Base-by-base conservation (phyloP, 2,888 invertebrate species). In the Lordiphosa andalusiaca region DNA sequence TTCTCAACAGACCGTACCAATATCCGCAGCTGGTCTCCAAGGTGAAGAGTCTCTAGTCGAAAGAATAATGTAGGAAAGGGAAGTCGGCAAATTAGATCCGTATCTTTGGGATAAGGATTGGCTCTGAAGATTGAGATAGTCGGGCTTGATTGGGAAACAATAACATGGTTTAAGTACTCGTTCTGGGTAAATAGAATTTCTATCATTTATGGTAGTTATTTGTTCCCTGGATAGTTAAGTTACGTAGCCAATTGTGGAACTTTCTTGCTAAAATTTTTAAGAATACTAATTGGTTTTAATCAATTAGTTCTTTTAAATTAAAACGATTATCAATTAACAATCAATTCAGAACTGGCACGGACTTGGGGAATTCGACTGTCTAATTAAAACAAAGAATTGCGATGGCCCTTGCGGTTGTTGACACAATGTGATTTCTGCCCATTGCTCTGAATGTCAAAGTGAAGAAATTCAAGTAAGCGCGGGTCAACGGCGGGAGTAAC, bases 371-470 rank as follows among this genome's bases (percentile, higher is more conserved):
- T 91, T 91, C 91, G 92, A 92, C 91, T 92, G 91, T 92, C 91
- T 92, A 92, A 92, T 91, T 92, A 92, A 68, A 92, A 92, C 92
- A 92, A 91, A 92, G n/a, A n/a, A n/a, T n/a, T n/a, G n/a, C n/a
- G n/a, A n/a, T n/a, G n/a, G 92, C 91, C 91, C 90, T 90, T 89
- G 88, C 90, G 91, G 90, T 91, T 91, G 90, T 90, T 91, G 91
- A 91, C 91, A 90, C 91, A 91, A 91, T 91, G 92, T 93, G 92
- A 93, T 93, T 93, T 93, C 92, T 92, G 54, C 54, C 54, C 54
- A 54, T 46, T 92, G 91, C 91, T 91, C 88, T 91, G 89, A 90
- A 92, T 91, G n/a, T n/a, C n/a, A n/a, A n/a, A n/a, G n/a, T n/a
- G n/a, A n/a, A n/a, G n/a, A n/a, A n/a, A n/a, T n/a, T 91, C 90